A percentile compares a stretch with the other conserved stretches of the same genome.
phyloP scores from a whole-genome alignment of 2,888 invertebrate species.

The Drosophila anceps region DNA sequence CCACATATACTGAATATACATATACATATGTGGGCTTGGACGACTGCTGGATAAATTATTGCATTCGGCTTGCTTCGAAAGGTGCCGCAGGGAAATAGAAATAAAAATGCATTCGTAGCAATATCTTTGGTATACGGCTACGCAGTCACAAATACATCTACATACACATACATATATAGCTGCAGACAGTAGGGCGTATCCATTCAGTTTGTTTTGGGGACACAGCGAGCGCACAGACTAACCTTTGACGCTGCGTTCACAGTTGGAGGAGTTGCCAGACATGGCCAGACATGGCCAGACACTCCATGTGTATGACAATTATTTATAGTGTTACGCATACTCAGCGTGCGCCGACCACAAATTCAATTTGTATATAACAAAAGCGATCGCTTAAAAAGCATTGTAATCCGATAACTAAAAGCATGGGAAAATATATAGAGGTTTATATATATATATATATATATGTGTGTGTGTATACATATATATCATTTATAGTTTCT shows the following conservation, averaged over 20 bases:
- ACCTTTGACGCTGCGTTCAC: constrained; percentile 55
- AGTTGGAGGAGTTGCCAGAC: constrained; percentile 21
- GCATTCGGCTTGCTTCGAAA: constrained; percentile 50
- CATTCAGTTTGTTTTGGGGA: constrained; percentile 59
- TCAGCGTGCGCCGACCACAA: constrained; percentile 40
- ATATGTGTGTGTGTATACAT: neutral
- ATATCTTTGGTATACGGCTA: constrained; percentile 38
- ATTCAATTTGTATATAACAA: constrained; percentile 44
- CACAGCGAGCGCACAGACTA: constrained; percentile 42
- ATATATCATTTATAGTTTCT: constrained; percentile 28
- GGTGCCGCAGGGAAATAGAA: constrained; percentile 13
- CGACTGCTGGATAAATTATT: constrained; percentile 59
- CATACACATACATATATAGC: neutral
- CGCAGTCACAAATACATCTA: constrained; percentile 13
- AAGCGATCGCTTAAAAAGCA: constrained; percentile 21
- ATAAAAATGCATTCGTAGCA: constrained; percentile 54
- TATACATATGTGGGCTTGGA: constrained; percentile 6
- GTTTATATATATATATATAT: neutral
- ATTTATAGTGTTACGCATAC: constrained; percentile 68
- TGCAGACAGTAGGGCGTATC: constrained; percentile 33
- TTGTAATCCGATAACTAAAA: constrained; percentile 41
- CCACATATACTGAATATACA: neutral
- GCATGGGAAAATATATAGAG: neutral
- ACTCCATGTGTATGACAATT: constrained; percentile 33
- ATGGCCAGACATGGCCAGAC: constrained; percentile 27